A percentile compares a stretch with the other conserved stretches of the same genome.
phyloP scores from a whole-genome alignment of 2,888 invertebrate genomes.

The Microctonus brassicae region DNA sequence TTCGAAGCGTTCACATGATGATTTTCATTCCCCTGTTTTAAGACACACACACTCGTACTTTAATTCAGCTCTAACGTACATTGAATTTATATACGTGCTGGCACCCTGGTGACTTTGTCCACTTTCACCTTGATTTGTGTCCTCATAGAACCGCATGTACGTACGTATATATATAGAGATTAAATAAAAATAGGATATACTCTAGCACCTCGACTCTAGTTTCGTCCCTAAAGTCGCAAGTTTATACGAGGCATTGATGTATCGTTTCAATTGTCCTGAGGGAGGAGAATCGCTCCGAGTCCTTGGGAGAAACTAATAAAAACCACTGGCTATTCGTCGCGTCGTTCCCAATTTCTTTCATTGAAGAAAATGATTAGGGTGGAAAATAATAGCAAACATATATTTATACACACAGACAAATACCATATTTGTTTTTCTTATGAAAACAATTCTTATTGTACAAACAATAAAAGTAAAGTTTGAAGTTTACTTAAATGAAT shows the following conservation, averaged over 20 bases:
- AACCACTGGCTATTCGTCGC: constrained; percentile 43
- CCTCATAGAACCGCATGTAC: background rate
- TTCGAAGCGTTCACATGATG: background rate
- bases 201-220: constrained; percentile 14
- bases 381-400: background rate
- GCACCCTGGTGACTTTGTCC: constrained; percentile 12
- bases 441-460: too few relatives aligned
- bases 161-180: background rate
- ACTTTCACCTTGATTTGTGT: constrained; percentile 42
- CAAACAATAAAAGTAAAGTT: background rate
- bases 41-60: constrained; percentile 11
- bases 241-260: constrained; percentile 46
- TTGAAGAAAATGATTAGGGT: constrained; percentile 15
- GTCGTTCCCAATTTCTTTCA: background rate
- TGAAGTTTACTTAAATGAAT: background rate
- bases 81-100: background rate
- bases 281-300: constrained; percentile 25
- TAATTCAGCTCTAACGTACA: background rate
- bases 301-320: constrained; percentile 47
- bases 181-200: constrained; percentile 14
- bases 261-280: constrained; percentile 54
- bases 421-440: background rate
- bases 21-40: too few relatives aligned
- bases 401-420: background rate
- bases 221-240: too few relatives aligned